phyloP scores from a whole-genome alignment of 2,797 vertebrate species.

The Enteromius argenteus region DNA sequence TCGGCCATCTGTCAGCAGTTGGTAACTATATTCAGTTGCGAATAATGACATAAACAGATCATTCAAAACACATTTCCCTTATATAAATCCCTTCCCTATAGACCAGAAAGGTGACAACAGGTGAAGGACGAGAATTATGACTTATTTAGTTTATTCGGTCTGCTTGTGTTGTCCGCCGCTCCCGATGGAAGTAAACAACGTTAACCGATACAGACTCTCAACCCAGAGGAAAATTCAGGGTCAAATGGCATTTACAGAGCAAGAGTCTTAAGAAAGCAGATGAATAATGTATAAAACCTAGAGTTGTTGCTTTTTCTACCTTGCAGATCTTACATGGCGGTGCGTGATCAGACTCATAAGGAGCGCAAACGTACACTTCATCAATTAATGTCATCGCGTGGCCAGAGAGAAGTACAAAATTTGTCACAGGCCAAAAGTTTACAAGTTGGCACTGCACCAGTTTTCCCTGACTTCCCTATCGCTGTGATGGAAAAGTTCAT shows the following conservation, averaged over 20 bases:
- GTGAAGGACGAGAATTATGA: conserved; percentile 26
- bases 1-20: conserved; percentile 48
- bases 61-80: conserved; percentile 22
- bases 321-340: conserved; percentile 25
- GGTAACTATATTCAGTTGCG: conserved; percentile 31
- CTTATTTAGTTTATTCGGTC: conserved; percentile 51
- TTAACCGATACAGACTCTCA: conserved; percentile 49
- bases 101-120: conserved; percentile 2
- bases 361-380: not conserved
- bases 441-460: conserved; percentile 37
- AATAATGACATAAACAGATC: conserved; percentile 24
- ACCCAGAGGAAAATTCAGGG: conserved; percentile 47
- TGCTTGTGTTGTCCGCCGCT: conserved; percentile 44
- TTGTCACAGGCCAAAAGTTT: conserved; percentile 36
- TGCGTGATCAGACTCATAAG: conserved; percentile 53
- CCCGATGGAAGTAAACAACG: conserved; percentile 32
- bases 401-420: conserved; percentile 19
- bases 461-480: conserved; percentile 20
- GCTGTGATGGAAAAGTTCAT: conserved; percentile 48
- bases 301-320: conserved; percentile 34
- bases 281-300: conserved; percentile 55
- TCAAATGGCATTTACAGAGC: conserved; percentile 57
- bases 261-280: conserved; percentile 49
- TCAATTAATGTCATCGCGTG: conserved; percentile 13
- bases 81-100: conserved; percentile 29